Conservation (phyloP, 2,888 invertebrate genomes). For the Drosophila vallismaia region DNA sequence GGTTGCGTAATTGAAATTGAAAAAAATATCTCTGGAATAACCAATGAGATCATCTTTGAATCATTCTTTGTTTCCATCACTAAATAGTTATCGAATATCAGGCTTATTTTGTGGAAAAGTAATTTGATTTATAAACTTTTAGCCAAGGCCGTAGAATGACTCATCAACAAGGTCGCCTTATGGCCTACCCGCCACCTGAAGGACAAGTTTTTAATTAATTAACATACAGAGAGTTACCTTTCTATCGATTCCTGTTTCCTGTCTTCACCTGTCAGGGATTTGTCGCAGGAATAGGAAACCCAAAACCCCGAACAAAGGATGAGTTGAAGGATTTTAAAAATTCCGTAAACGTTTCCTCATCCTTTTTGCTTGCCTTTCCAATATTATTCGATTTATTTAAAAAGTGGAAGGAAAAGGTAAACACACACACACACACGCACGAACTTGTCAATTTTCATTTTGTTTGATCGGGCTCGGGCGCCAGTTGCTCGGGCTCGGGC, state of each 20-base stretch:
- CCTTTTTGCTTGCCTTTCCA: conserved; percentile 16
- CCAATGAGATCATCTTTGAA: conserved; percentile 30
- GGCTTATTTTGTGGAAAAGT: neutral
- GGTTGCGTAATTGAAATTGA: conserved; percentile 37
- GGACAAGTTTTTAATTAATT: conserved; percentile 19
- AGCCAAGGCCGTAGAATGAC: conserved; percentile 4
- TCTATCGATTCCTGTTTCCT: conserved; percentile 38
- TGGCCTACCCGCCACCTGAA: neutral
- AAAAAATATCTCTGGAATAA: conserved; percentile 22
- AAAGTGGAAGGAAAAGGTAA: conserved; percentile 2
- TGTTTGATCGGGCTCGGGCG: conserved; percentile 26
- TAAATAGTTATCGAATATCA: neutral
- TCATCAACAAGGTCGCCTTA: conserved; percentile 12
- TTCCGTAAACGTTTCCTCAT: conserved; percentile 58
- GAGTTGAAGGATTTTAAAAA: conserved; percentile 57
- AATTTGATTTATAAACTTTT: neutral
- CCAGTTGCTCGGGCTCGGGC: conserved; percentile 15
- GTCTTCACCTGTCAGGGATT: conserved; percentile 22
- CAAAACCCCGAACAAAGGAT: conserved; percentile 14
- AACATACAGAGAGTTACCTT: neutral
- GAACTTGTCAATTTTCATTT: conserved; percentile 61
- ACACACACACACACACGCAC: conserved; percentile 10
- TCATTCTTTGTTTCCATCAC: too few relatives aligned
- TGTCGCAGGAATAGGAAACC: conserved; percentile 23
- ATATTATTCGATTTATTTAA: conserved; percentile 44